Base-by-base conservation (phyloP, 2,888 invertebrate species). In the Meloe dianella region DNA sequence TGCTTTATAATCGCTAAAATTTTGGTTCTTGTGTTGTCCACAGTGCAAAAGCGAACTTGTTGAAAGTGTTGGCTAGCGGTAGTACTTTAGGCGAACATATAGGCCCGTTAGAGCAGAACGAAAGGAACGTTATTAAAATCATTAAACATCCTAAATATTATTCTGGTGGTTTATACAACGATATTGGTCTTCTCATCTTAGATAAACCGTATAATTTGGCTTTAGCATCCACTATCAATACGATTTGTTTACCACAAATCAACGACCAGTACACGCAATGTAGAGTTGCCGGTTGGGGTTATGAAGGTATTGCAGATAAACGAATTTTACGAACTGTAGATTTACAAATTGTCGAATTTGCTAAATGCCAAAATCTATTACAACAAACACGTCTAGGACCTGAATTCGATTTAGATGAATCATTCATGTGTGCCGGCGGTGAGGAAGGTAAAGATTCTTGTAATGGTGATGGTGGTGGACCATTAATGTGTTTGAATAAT, bases 401-500 rank as follows among this genome's bases (percentile, higher is more conserved):
- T 1, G 82, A 85, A 61, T 94, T 92, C 82, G 83, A 81, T 0
- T 84, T 94, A 32, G 90, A 93, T 78, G 80, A 85, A 1, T 90
- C 91, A 64, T 93, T 94, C 78, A 86, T 92, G 8, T 94, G 94
- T 78, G 94, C 94, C 0, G 94, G 94, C 0, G 94, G 94, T 0
- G 88, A 90, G 77, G 85, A 85, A 30, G 92, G 91, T 2, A 87
- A 89, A 76, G 94, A 94, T 72, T 91, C 93, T 0, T 94, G 94
- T 60, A 69, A 67, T 32, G 77, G 77, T 60, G 75, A 77, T 62
- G 78, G 78, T 47, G 78, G 78, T 9, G 72, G 76, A 61, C 77
- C 78, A 10, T 63, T 78, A 41, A 72, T 77, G 56, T 78, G 78
- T 61, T 65, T 86, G 0, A 78, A 86, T 0, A 84, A 86, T n/a